phyloP scores from a whole-genome alignment of 2,113 vertebrate species.

The Calidris pygmaea region DNA sequence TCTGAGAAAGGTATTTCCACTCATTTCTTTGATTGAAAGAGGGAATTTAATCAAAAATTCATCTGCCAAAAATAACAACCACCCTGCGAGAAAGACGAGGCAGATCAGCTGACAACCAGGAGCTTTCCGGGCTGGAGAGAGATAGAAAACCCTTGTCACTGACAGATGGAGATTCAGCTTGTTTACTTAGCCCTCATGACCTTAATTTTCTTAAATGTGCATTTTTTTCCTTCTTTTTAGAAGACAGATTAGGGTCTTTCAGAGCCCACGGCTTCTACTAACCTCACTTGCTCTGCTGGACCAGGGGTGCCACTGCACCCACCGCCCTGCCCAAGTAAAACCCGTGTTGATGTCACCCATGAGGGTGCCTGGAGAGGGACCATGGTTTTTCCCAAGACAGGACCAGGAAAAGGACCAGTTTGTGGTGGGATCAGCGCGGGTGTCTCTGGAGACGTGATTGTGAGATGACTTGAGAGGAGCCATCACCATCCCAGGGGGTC shows the following conservation, averaged over 20 bases:
- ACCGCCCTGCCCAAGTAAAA: background rate
- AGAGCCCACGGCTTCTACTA: background rate
- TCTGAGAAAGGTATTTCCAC: background rate
- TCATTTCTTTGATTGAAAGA: background rate
- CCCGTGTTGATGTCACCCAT: background rate
- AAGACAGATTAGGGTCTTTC: background rate
- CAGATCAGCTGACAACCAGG: slow-evolving; percentile 39
- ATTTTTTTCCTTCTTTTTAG: background rate
- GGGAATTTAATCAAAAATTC: slow-evolving; percentile 24
- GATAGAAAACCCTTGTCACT: background rate
- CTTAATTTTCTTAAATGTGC: slow-evolving; percentile 59
- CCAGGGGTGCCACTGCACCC: background rate
- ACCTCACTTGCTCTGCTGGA: background rate
- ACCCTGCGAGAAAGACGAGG: background rate
- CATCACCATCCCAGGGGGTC: accelerated
- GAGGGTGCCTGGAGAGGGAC: background rate
- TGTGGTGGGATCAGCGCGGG: background rate
- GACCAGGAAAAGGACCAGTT: background rate
- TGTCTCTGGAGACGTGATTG: background rate
- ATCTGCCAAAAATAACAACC: slow-evolving; percentile 5
- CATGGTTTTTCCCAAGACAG: accelerated
- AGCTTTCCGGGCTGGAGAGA: background rate
- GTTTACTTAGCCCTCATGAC: slow-evolving; percentile 27
- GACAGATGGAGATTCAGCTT: slow-evolving; percentile 34
- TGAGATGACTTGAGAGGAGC: background rate